Base-by-base conservation (phyloP, 1,140 invertebrate genomes). In the Phthorimaea operculella region DNA sequence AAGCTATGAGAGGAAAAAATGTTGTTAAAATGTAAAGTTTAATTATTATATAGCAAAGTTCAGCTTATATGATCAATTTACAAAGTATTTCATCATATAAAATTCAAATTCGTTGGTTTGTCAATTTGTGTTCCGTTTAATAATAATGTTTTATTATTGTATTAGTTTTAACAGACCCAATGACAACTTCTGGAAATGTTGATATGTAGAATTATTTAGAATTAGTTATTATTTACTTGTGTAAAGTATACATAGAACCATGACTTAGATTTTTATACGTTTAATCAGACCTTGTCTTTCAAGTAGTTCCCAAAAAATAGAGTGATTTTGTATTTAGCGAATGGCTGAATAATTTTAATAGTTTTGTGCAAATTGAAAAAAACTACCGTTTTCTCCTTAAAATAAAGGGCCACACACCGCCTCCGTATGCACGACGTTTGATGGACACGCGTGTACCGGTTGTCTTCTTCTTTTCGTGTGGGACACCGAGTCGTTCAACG, bases 11-110 rank as follows among this genome's bases (percentile, higher is more conserved):
- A 60, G 58, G 53, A 33, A 28, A 28, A 4, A 28, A 52, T 63
- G 64, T 66, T 66, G 52, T 62, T 62, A 57, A 57, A 63, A 55
- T 63, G 50, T 63, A 58, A 57, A 63, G 57, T 66, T 59, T 63
- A 55, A 50, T 54, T 51, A 51, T 10, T 39, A 12, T 5, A 39
- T 39, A 12, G 36, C 36, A 45, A n/a, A 47, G 15, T 47, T 3
- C 21, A 28, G 8, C 15, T 47, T 14, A 47, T 47, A 10, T 47
- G 45, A 47, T 47, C 8, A 39, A 39, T 2, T 39, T 4, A 39
- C 36, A 12, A 10, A 10, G 36, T 39, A 39, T 39, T 39, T 39
- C 8, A 39, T 12, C 21, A 39, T 9, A 4, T n/a, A 39, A 10
- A 39, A 34, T 34, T 39, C 36, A 10, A n/a, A 4, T n/a, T 39